Evolutionary conservation across 2,797 vertebrate genomes (phyloP).

Genomic region (Hydrolagus colliei): DNA sequence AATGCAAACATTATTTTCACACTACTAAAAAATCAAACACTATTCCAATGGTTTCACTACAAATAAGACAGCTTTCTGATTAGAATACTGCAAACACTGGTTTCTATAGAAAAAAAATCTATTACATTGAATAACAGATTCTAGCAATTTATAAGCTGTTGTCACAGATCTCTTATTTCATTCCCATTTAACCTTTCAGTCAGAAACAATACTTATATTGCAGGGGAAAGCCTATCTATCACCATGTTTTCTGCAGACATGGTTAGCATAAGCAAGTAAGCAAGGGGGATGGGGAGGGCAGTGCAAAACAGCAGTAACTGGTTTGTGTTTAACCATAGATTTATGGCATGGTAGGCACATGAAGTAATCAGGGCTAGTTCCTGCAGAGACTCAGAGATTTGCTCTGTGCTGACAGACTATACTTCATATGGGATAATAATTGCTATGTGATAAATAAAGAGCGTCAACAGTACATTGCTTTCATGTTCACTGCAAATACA

Average conservation of each 20-base stretch:
- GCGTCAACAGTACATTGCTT: not conserved
- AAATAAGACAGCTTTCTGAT: not conserved
- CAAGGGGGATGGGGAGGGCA: not conserved
- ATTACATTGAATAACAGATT: not conserved
- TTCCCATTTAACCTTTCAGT: not conserved
- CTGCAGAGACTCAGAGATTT: not conserved
- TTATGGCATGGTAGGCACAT: not conserved
- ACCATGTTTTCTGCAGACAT: not conserved
- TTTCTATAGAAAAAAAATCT: not conserved
- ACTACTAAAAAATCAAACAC: not conserved
- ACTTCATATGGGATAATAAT: not conserved
- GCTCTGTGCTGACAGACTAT: not conserved
- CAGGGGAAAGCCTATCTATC: not conserved
- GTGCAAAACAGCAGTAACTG: not conserved
- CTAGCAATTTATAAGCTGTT: not conserved
- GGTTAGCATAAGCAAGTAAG: not conserved
- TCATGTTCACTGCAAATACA: too few relatives aligned
- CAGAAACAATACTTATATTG: not conserved
- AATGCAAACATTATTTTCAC: not conserved
- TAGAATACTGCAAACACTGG: not conserved
- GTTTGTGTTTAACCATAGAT: not conserved
- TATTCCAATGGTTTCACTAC: not conserved
- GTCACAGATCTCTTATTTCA: not conserved
- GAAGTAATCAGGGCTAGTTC: not conserved
- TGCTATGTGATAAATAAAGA: conserved; percentile 1